A percentile compares a stretch with the other conserved stretches of the same genome.
Evolutionary conservation across 2,888 invertebrate genomes (phyloP).

Genomic region (Volucella bombylans): DNA sequence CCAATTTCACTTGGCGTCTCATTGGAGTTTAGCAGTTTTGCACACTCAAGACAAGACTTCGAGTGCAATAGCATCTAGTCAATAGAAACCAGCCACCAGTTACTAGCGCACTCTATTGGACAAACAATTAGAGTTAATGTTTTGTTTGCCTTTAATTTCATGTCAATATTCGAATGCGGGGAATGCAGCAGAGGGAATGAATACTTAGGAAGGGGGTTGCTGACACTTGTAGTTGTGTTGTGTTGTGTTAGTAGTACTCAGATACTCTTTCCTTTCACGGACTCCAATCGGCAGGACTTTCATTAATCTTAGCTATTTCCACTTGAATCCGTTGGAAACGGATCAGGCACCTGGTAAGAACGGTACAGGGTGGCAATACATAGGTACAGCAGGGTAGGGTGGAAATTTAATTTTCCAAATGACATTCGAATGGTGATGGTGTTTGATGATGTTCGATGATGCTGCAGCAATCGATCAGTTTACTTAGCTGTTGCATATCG

Average conservation of each 20-base stretch:
- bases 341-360: background rate
- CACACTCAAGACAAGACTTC: conserved; percentile 45
- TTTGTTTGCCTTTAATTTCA: conserved; percentile 67
- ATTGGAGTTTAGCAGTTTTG: conserved; percentile 23
- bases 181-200: background rate
- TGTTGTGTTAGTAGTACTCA: background rate
- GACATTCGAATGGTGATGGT: conserved; percentile 51
- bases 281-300: conserved; percentile 22
- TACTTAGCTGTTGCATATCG: conserved; percentile 56
- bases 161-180: conserved; percentile 57
- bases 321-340: conserved; percentile 57
- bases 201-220: conserved; percentile 15
- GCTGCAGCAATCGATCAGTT: conserved; percentile 67
- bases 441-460: conserved; percentile 36
- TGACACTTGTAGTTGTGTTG: background rate
- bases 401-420: conserved; percentile 64
- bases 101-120: conserved; percentile 65
- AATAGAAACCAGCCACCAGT: background rate
- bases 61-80: conserved; percentile 48
- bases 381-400: background rate
- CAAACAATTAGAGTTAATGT: conserved; percentile 71
- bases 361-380: background rate
- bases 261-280: background rate
- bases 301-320: conserved; percentile 63
- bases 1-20: conserved; percentile 38